Conservation (phyloP, 1,140 invertebrate species). For the Camponotus floridanus region DNA sequence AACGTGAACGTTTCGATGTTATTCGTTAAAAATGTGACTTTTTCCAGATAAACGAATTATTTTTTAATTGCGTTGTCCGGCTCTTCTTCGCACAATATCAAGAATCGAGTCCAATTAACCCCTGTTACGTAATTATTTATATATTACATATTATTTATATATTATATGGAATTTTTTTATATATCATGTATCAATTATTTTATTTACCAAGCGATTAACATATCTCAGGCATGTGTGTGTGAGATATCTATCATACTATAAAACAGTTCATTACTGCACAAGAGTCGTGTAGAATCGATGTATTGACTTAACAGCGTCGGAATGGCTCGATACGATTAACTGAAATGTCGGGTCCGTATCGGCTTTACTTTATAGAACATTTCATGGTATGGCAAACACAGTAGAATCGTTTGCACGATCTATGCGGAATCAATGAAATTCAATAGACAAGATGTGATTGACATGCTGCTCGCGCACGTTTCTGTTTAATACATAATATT, state of each 20-base stretch:
- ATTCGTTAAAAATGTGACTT: not conserved
- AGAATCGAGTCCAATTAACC: not conserved
- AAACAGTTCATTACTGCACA: conserved; percentile 21
- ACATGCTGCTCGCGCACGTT: not conserved
- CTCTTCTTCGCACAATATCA: not conserved
- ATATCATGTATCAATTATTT: not conserved
- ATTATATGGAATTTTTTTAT: not conserved
- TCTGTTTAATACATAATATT: not conserved
- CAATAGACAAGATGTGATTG: conserved; percentile 20
- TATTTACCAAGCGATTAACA: conserved; percentile 8
- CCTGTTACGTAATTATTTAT: not conserved
- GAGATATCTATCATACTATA: not conserved
- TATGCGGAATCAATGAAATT: conserved; percentile 34
- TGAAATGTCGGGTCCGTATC: conserved; percentile 32
- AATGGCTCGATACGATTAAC: conserved; percentile 33
- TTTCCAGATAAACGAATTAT: not conserved
- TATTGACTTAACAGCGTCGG: conserved; percentile 49
- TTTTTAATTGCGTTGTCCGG: not conserved
- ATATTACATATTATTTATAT: not conserved
- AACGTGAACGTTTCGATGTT: not conserved
- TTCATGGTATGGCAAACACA: not conserved
- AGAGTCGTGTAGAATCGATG: not conserved
- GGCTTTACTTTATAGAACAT: conserved; percentile 23
- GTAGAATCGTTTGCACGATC: conserved; percentile 21
- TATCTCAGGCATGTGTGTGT: conserved; percentile 7